Percentiles rank a stretch among this genome's conserved stretches.
Conservation (phyloP, 2,888 invertebrate species). For the Diarsia brunnea region DNA sequence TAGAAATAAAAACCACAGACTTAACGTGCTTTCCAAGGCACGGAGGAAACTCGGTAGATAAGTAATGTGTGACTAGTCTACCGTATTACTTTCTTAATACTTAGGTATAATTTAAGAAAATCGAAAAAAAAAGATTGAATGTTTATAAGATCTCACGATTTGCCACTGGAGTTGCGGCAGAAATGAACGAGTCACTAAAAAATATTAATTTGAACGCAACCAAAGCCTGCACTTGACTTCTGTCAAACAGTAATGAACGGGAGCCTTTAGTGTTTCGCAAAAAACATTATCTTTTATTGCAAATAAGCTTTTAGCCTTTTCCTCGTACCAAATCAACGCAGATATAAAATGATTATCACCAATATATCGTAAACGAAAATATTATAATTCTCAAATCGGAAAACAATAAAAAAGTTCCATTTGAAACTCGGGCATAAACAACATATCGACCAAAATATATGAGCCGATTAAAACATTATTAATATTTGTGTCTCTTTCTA, state of each 20-base stretch:
- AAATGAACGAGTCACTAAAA: slow-evolving; percentile 19
- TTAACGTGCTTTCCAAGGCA: too few species aligned
- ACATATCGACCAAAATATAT: slow-evolving; percentile 86
- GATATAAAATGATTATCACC: slow-evolving; percentile 58
- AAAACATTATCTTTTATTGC: slow-evolving; percentile 45
- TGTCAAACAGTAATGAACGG: slow-evolving; percentile 13
- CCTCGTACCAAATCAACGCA: slow-evolving; percentile 31
- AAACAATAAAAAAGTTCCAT: slow-evolving; percentile 64
- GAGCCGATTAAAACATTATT: slow-evolving; percentile 89
- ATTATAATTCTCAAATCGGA: slow-evolving; percentile 59
- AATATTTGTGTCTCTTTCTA: slow-evolving; percentile 72
- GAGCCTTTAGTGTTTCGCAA: slow-evolving; percentile 30
- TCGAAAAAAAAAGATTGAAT: not conserved
- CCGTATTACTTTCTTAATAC: too few species aligned
- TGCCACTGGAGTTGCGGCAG: not conserved
- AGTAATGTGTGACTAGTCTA: too few species aligned
- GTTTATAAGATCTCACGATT: not conserved
- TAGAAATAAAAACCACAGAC: too few species aligned
- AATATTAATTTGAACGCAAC: not conserved
- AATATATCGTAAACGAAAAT: slow-evolving; percentile 62
- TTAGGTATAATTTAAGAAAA: not conserved
- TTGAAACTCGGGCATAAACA: slow-evolving; percentile 77
- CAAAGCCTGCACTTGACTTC: slow-evolving; percentile 7
- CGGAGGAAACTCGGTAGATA: too few species aligned
- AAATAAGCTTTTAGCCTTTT: slow-evolving; percentile 17